Base-by-base conservation (phyloP, 2,113 vertebrate species). In the Lipophrys pholis region DNA sequence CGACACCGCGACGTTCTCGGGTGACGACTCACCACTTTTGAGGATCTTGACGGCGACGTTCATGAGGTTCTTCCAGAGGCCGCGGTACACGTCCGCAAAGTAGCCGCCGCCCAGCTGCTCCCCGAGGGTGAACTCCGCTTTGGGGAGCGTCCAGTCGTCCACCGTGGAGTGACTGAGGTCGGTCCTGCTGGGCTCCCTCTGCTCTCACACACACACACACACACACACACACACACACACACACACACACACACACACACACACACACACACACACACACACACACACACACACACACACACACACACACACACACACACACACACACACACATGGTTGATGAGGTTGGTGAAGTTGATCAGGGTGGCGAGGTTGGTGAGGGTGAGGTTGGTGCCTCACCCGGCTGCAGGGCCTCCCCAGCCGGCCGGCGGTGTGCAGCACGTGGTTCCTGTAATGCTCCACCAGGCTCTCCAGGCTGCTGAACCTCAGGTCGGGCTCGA, bases 41-140 rank as follows among this genome's bases (percentile, higher is more conserved):
- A 96, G 86, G 54, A 93, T 92, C 90, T 96, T 97, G 67, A 97
- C 86, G 41, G 96, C 96, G 8, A 96, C 96, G 0, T 64, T 87
- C 14, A 94, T 92, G 9, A 70, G 64, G 68, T 89, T 89, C 63
- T 94, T 96, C 95, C 95, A 96, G 40, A 77, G 87, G 5, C 95
- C 95, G 5, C 83, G 75, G 49, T 93, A 91, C 62, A 96, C 96
- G 0, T 94, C 87, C 2, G 94, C 90, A 1, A 96, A 97, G 81
- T 84, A 93, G 6, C 95, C 95, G 0, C 83, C 86, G 11, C 95
- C 95, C 55, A 97, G 89, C 80, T 90, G 86, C 68, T 88, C 71
- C 57, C 73, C 81, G 43, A 96, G 80, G 0, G 51, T 89, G 78
- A 97, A 96, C 68, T 96, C 94, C 1, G 94, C 91, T 56, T 87